Evolutionary conservation across 2,888 invertebrate genomes (phyloP), one percentile per base, ranked within the genome.

Genomic region (Kuschelorhynchus macadamiae): DNA sequence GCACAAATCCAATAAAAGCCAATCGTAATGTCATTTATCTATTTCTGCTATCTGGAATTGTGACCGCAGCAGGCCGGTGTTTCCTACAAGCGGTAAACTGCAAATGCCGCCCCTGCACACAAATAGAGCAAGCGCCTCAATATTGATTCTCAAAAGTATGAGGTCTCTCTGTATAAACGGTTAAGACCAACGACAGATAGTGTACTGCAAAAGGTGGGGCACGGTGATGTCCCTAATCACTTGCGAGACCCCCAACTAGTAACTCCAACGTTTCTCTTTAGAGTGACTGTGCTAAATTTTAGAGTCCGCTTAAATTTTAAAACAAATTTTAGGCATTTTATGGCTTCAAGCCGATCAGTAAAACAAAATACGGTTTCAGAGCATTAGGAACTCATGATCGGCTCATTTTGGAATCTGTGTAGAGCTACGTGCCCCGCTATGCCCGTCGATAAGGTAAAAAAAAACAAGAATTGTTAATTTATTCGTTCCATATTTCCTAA

Each of bases 371-470:
- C 73, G 73, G 76, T 77, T 76, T 67, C 71, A 67, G 71, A 72
- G 65, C 56, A 75, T 33, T 76, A 68, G 79, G 80, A 81, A 87
- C 88, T 88, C 88, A 96, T 96, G 96, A 95, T 96, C 89, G 95
- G 95, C 87, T 95, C 95, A 89, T 95, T 96, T 89, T 95, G 95
- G 95, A 96, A 95, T 88, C 88, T 96, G 88, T 96, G 96, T 88
- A 92, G 95, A 87, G 94, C 95, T 89, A 70, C 70, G 57, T 96
- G 96, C 89, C 96, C 95, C 85, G 94, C 95, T 87, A 94, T 95
- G 94, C 95, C 95, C 86, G 93, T 95, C 85, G 96, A 95, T 89
- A 95, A 95, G 95, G 96, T 96, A 77, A 76, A 56, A 53, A 62
- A 25, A 18, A 63, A 39, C 1, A 12, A 20, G 7, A 5, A 2